phyloP scores from a whole-genome alignment of 2,113 vertebrate genomes.

The Dromas ardeola region DNA sequence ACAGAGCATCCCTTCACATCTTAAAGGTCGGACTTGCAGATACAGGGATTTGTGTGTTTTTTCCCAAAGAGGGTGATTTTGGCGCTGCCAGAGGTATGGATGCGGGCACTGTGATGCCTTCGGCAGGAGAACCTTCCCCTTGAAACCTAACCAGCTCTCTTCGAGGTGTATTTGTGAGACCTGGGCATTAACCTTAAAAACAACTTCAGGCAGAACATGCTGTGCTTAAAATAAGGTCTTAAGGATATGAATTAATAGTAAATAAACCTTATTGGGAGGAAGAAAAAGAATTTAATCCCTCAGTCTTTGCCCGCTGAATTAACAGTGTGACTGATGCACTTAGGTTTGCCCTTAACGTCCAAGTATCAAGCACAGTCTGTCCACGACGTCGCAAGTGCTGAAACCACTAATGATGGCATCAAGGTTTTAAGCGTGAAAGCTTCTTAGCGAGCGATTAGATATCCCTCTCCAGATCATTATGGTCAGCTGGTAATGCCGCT shows the following conservation, averaged over 20 bases:
- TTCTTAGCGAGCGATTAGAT: background rate
- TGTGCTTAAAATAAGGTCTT: background rate
- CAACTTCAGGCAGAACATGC: background rate
- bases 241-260: background rate
- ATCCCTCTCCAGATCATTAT: background rate
- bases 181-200: background rate
- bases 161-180: fast-evolving
- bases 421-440: conserved; percentile 19
- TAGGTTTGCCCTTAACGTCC: background rate
- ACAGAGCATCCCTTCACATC: background rate
- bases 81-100: background rate
- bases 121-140: background rate
- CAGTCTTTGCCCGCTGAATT: background rate
- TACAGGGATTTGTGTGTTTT: background rate
- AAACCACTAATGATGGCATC: conserved; percentile 24
- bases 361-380: fast-evolving
- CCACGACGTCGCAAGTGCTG: fast-evolving
- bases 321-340: background rate
- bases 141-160: background rate
- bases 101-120: background rate
- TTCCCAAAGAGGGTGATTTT: background rate
- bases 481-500: background rate
- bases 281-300: background rate
- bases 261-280: background rate
- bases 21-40: background rate